A percentile compares a stretch with the other conserved stretches of the same genome.
phyloP scores from a whole-genome alignment of 1,140 invertebrate genomes.

The Neodiprion virginianus region DNA sequence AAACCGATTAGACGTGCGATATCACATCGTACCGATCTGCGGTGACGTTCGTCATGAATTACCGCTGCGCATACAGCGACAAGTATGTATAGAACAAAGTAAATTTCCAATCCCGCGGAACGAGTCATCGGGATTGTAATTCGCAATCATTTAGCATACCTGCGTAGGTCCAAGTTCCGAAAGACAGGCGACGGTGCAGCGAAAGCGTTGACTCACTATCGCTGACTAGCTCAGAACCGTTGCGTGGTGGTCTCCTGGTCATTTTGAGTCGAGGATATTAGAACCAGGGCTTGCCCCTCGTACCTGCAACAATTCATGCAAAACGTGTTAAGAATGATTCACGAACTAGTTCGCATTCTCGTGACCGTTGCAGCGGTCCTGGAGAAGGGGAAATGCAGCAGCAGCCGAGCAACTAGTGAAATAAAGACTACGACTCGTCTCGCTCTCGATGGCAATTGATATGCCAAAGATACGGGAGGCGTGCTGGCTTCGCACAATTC shows the following conservation, averaged over 20 bases:
- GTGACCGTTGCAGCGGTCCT: constrained; percentile 37
- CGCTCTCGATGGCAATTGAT: not conserved
- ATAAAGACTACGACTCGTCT: constrained; percentile 23
- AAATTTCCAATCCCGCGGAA: not conserved
- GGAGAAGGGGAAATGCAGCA: constrained; percentile 43
- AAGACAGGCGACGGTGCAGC: not conserved
- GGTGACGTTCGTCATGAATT: too few species aligned
- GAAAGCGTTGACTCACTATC: constrained; percentile 31
- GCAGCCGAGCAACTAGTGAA: constrained; percentile 20
- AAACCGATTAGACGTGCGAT: too few species aligned
- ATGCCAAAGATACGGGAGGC: too few species aligned
- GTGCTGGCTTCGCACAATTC: too few species aligned
- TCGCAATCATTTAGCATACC: too few species aligned
- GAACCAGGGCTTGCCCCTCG: constrained; percentile 17
- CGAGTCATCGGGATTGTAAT: not conserved
- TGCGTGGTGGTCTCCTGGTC: not conserved
- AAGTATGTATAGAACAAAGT: not conserved
- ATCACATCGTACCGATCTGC: too few species aligned
- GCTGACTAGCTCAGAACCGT: not conserved
- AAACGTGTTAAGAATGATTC: constrained; percentile 59
- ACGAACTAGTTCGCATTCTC: constrained; percentile 60
- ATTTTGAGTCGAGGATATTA: not conserved
- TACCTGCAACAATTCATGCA: constrained; percentile 54
- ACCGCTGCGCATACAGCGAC: too few species aligned
- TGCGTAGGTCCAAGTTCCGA: too few species aligned